A percentile compares a stretch with the other conserved stretches of the same genome.
Evolutionary conservation across 1,140 invertebrate genomes (phyloP).

Genomic region (Drosophila teissieri): DNA sequence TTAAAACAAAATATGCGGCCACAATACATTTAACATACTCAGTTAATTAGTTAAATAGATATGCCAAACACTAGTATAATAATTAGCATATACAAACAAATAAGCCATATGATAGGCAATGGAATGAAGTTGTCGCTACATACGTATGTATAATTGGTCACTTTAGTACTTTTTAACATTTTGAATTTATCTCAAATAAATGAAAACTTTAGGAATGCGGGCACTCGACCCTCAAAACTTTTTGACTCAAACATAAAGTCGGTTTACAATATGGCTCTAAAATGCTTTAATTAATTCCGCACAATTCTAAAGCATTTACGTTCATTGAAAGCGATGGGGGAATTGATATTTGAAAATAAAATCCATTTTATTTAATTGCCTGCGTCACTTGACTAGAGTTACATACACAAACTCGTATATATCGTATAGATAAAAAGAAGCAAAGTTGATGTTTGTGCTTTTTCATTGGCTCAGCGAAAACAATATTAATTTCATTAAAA

Average conservation of each 20-base stretch:
- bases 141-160: too few relatives aligned
- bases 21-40: background rate
- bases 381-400: constrained; percentile 28
- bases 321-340: constrained; percentile 11
- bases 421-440: background rate
- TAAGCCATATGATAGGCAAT: background rate
- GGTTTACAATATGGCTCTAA: background rate
- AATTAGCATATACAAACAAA: background rate
- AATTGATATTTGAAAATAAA: constrained; percentile 16
- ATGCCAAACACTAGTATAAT: background rate
- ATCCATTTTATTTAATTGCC: constrained; percentile 33
- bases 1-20: too few relatives aligned
- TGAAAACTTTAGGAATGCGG: background rate
- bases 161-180: too few relatives aligned
- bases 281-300: background rate
- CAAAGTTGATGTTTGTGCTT: background rate
- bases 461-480: constrained; percentile 20
- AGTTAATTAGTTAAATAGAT: background rate
- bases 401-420: constrained; percentile 5
- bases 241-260: background rate
- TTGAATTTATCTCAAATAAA: too few relatives aligned
- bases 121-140: background rate
- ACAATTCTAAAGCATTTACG: background rate
- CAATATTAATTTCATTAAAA: constrained; percentile 50
- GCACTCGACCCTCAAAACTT: background rate